A percentile compares a stretch with the other conserved stretches of the same genome.
phyloP scores from a whole-genome alignment of 2,888 invertebrate genomes.

The Caenorhabditis uteleia region DNA sequence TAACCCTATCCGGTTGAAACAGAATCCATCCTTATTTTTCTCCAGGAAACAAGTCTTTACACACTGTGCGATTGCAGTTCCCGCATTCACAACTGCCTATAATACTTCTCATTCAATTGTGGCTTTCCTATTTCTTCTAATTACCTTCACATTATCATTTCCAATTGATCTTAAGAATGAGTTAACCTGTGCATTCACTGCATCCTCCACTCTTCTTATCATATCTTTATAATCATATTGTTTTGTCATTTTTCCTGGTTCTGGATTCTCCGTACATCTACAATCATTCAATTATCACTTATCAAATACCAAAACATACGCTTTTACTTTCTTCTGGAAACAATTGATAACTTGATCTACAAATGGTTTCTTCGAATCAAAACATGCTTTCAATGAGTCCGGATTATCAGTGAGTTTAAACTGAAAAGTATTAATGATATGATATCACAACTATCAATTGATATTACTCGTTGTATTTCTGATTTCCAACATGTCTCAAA shows the following conservation, averaged over 20 bases:
- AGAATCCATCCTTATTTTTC: conserved; percentile 60
- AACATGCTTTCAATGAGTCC: conserved; percentile 52
- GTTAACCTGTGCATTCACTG: conserved; percentile 52
- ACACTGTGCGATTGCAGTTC: conserved; percentile 57
- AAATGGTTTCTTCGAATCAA: conserved; percentile 50
- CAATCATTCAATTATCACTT: not conserved
- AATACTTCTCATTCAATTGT: conserved; percentile 4
- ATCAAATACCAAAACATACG: conserved; percentile 35
- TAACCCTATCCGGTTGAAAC: conserved; percentile 58
- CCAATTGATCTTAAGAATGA: conserved; percentile 52
- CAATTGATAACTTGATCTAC: conserved; percentile 56
- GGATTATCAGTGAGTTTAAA: conserved; percentile 53
- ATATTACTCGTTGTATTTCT: conserved; percentile 19
- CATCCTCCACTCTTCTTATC: conserved; percentile 54
- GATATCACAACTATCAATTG: not conserved
- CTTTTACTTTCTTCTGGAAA: conserved; percentile 53
- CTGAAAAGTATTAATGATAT: conserved; percentile 6
- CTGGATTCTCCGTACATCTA: conserved; percentile 44
- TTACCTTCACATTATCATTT: conserved; percentile 47
- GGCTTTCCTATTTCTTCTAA: not conserved
- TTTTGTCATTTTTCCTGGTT: conserved; percentile 43
- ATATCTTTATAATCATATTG: conserved; percentile 58
- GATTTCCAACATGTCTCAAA: conserved; percentile 54
- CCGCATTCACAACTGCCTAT: conserved; percentile 51
- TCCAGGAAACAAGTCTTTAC: conserved; percentile 63